Base-by-base conservation (phyloP, 2,113 vertebrate species). In the Nyctereutes procyonoides region DNA sequence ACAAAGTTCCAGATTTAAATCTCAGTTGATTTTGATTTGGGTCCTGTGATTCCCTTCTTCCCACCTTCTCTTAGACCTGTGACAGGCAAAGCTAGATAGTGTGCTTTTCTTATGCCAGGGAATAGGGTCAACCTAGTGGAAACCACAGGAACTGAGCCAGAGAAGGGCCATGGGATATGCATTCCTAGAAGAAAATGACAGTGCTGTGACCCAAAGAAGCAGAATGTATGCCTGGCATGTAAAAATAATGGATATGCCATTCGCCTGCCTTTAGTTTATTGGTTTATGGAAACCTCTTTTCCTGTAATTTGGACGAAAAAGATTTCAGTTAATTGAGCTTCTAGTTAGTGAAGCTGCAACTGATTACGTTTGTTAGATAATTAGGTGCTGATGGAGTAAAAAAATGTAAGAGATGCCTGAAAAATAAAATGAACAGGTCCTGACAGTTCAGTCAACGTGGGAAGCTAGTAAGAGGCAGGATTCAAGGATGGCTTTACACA, bases 351-450 rank as follows among this genome's bases (percentile, higher is more conserved):
- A 95, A 76, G 76, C 26, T 90, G 35, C 28, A 77, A 55, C 79
- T 88, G 51, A 90, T 95, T 87, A 74, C 20, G 19, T 95, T 74
- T 76, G 67, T 91, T 80, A 71, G 69, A 35, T 92, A 86, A 92
- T 79, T 84, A 90, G 76, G 24, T 97, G 60, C 48, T 88, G 35
- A 35, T 30, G n/a, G 63, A 56, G 55, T 84, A 69, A 90, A 90
- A 8, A 94, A 82, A 22, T 67, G 38, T 55, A 30, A 74, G 19
- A 60, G 15, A 51, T 81, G 56, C 53, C 91, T 56, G 26, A 81
- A 55, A 95, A 88, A 38, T 85, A 48, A 82, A 86, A 53, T 35
- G 30, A 67, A 5, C 48, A 58, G 20, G 35, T 56, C 83, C 55
- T 32, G 65, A 35, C 43, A 22, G 2, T 17, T 35, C 73, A 32